A percentile compares a stretch with the other conserved stretches of the same genome.
Evolutionary conservation across 2,888 invertebrate genomes (phyloP).

Genomic region (Polietes domitor): DNA sequence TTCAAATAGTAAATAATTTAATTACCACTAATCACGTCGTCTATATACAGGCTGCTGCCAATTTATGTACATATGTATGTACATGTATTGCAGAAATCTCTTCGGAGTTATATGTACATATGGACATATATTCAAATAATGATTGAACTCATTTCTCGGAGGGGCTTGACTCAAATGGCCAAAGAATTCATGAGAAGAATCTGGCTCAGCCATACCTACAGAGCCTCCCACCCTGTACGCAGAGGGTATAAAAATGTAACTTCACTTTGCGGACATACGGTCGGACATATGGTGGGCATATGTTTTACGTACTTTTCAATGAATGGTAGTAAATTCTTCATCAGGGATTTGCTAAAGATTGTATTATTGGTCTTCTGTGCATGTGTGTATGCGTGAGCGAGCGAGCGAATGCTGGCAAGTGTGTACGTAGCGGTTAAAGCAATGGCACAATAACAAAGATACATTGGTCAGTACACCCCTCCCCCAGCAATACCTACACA

Average conservation of each 20-base stretch:
- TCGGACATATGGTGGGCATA: not conserved
- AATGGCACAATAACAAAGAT: conserved; percentile 21
- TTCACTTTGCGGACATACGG: not conserved
- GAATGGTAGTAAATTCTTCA: conserved; percentile 17
- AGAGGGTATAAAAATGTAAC: not conserved
- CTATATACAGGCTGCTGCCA: too few relatives aligned
- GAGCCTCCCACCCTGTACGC: not conserved
- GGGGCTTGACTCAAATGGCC: too few relatives aligned
- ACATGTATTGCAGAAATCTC: too few relatives aligned
- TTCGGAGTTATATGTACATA: too few relatives aligned
- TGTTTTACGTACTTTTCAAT: not conserved
- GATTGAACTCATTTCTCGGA: too few relatives aligned
- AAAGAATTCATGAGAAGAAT: too few relatives aligned
- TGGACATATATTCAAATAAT: too few relatives aligned
- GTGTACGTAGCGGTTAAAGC: not conserved
- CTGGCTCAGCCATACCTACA: too few relatives aligned
- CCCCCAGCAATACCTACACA: not conserved
- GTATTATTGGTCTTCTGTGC: conserved; percentile 8
- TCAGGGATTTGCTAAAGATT: conserved; percentile 27
- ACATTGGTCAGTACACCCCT: not conserved
- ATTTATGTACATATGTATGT: too few relatives aligned
- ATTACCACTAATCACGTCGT: too few relatives aligned
- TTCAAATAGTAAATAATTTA: too few relatives aligned
- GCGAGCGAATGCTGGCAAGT: not conserved
- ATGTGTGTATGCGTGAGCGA: not conserved